phyloP scores from a whole-genome alignment of 1,140 invertebrate genomes.

The Pogonomyrmex barbatus region DNA sequence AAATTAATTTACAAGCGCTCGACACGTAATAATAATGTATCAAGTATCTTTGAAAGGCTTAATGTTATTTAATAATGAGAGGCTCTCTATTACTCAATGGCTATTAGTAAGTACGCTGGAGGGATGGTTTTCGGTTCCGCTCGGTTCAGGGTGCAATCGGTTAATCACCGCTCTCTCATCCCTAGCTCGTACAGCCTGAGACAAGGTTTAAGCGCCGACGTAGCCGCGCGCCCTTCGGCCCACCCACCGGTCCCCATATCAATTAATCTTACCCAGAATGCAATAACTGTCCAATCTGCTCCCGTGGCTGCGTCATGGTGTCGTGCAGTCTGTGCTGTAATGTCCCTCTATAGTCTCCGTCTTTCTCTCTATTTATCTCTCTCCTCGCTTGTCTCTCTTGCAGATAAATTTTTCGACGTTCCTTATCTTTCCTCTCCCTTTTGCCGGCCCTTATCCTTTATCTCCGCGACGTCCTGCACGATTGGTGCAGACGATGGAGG shows the following conservation, averaged over 20 bases:
- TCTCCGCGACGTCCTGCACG: constrained; percentile 13
- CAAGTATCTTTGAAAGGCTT: neutral
- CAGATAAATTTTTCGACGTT: constrained; percentile 50
- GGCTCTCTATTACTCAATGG: constrained; percentile 82
- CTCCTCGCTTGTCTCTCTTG: constrained; percentile 10
- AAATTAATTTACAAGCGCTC: neutral
- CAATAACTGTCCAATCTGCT: constrained; percentile 87
- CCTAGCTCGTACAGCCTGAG: constrained; percentile 70
- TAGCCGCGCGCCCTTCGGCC: constrained; percentile 58
- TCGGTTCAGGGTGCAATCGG: constrained; percentile 80
- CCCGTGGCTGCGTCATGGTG: constrained; percentile 83
- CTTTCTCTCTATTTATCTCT: constrained; percentile 45
- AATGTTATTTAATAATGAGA: constrained; percentile 82
- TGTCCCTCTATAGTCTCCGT: constrained; percentile 67
- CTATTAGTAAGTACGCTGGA: constrained; percentile 76
- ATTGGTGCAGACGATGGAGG: neutral
- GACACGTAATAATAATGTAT: neutral
- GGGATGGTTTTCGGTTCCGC: constrained; percentile 78
- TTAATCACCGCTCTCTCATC: constrained; percentile 83
- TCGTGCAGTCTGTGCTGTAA: constrained; percentile 82
- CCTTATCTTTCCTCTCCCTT: neutral
- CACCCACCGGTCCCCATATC: constrained; percentile 78
- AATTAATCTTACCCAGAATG: constrained; percentile 87
- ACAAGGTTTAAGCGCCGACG: constrained; percentile 77
- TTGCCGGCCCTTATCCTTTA: neutral